Evolutionary conservation across 2,113 vertebrate species (phyloP).

Genomic region (Pontoporia blainvillei): DNA sequence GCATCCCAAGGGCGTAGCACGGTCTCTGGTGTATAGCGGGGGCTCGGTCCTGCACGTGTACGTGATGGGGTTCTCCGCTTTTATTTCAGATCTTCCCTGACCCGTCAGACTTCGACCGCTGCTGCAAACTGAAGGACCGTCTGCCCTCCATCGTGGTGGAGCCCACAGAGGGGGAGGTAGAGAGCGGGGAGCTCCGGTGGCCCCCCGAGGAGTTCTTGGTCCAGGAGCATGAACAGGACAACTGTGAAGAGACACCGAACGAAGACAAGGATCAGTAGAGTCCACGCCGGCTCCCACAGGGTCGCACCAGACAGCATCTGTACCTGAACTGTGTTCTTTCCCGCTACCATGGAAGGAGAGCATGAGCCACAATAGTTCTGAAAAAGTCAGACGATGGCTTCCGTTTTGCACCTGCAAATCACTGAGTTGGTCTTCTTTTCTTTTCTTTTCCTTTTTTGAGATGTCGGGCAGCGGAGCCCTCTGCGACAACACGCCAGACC

Average conservation of each 20-base stretch:
- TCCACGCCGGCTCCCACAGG: not conserved
- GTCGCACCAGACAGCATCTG: constrained; percentile 37
- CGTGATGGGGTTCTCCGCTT: constrained; percentile 47
- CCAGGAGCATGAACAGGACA: constrained; percentile 87
- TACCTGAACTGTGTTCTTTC: constrained; percentile 74
- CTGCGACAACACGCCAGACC: constrained; percentile 74
- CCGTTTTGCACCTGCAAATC: constrained; percentile 85
- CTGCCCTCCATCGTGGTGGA: constrained; percentile 97
- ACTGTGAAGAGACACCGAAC: constrained; percentile 77
- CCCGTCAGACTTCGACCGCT: constrained; percentile 94
- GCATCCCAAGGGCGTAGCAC: not conserved
- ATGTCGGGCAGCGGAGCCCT: constrained; percentile 77
- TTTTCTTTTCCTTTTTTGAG: constrained; percentile 69
- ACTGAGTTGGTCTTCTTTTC: constrained; percentile 63
- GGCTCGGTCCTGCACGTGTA: rapidly evolving
- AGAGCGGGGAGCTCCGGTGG: constrained; percentile 98
- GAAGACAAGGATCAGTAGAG: constrained; percentile 87
- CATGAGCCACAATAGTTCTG: constrained; percentile 67
- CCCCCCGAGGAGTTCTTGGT: constrained; percentile 95
- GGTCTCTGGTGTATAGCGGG: rapidly evolving
- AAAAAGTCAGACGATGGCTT: constrained; percentile 80
- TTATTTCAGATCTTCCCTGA: constrained; percentile 94
- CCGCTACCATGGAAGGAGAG: constrained; percentile 71
- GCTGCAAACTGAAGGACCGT: constrained; percentile 97
- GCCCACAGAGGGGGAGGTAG: constrained; percentile 94